Evolutionary conservation across 2,797 vertebrate genomes (phyloP), one percentile per base, ranked within the genome.

Genomic region (Pogoniulus pusillus): DNA sequence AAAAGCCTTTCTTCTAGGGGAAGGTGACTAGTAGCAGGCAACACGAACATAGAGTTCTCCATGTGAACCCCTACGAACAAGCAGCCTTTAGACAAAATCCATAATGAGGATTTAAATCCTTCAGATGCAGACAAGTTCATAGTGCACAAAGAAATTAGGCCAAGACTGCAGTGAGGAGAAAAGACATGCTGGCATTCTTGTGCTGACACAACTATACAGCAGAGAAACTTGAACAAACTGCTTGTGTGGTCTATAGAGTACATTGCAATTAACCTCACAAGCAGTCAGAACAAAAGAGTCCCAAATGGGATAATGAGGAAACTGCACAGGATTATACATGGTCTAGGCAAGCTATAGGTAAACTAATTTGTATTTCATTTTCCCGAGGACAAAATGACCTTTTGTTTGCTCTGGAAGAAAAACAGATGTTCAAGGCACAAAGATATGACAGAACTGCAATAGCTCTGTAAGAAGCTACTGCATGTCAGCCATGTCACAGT

Each of bases 171-270:
- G 29, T 1, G 35, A 85, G 57, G 54, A 80, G 68, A 79, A 82
- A 87, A 87, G 73, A 76, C 10, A 64, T 1, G 5, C 45, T 71
- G 73, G 37, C 30, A 51, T 53, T 89, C 58, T 39, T 55, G 32
- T 14, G n/a, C 63, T 66, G 47, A 77, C 70, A 80, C 63, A 91
- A 58, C 85, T n/a, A 27, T 57, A 72, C 1, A 55, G 77, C 66
- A 85, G 37, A 54, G 55, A 82, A 88, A 81, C 73, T 70, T 70
- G 1, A 66, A 32, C 64, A 6, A 88, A 63, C 82, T 51, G 55
- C 68, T 68, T 83, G 91, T 74, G 82, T 78, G 89, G 92, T 73
- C 81, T 37, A 16, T 49, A 63, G 30, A 93, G 64, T 35, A 59
- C 16, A 4, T 29, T 37, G 55, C 39, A 92, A 94, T 87, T 92